phyloP scores from a whole-genome alignment of 1,140 invertebrate genomes.

The Drosophila kikkawai region DNA sequence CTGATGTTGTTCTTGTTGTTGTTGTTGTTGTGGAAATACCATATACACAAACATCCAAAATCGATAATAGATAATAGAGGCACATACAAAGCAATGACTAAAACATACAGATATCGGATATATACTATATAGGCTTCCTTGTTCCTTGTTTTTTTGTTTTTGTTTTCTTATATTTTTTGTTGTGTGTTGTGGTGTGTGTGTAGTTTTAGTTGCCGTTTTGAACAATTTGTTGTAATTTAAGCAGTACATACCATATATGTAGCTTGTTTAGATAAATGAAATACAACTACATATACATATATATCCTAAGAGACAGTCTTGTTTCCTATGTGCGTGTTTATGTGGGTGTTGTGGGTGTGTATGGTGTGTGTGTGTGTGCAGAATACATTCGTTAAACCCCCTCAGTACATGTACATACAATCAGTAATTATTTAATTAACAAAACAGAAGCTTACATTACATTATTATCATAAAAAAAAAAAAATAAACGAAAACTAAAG shows the following conservation, averaged over 20 bases:
- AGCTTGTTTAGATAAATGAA: conserved; percentile 71
- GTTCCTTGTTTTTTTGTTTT: conserved; percentile 8
- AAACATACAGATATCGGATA: conserved; percentile 68
- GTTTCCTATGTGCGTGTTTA: conserved; percentile 74
- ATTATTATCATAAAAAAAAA: conserved; percentile 2
- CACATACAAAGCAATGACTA: conserved; percentile 81
- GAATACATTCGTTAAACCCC: conserved; percentile 27
- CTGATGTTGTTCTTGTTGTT: conserved; percentile 45
- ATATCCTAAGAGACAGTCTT: conserved; percentile 77
- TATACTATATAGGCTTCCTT: conserved; percentile 13
- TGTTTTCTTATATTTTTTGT: conserved; percentile 4
- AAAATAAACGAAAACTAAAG: conserved; percentile 6
- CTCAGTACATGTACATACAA: conserved; percentile 13
- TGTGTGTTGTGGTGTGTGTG: conserved; percentile 21
- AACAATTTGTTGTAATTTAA: conserved; percentile 69
- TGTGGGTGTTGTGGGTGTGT: conserved; percentile 36
- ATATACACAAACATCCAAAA: conserved; percentile 72
- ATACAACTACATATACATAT: conserved; percentile 71
- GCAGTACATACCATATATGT: conserved; percentile 63
- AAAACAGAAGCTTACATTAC: conserved; percentile 11
- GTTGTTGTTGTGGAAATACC: conserved; percentile 33
- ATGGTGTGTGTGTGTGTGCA: conserved; percentile 12
- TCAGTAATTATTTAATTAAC: conserved; percentile 11
- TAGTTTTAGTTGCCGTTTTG: conserved; percentile 55
- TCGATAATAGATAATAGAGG: conserved; percentile 62